These are phyloP conservation scores for Anthrax anthrax DNA, from an alignment of 2,888 invertebrate genomes.

Conservation along the genomic window DNA sequence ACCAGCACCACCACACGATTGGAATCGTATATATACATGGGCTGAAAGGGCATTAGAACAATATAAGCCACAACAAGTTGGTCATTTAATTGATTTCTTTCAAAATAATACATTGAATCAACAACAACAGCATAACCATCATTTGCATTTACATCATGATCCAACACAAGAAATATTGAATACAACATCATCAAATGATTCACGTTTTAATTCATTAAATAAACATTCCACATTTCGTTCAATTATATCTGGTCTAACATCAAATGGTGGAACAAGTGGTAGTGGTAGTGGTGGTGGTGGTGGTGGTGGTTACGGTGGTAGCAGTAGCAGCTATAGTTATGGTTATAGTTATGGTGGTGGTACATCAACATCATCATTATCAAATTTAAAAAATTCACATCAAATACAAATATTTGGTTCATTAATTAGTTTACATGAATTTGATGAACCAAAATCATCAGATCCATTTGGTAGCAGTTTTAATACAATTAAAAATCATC, in stretches of 20 bases:
- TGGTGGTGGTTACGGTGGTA: slow-evolving; percentile 12
- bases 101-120: no score
- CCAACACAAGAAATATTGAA: slow-evolving; percentile 4
- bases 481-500: slow-evolving; percentile 35
- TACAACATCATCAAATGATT: slow-evolving; percentile 10
- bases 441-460: slow-evolving; percentile 34
- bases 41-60: slow-evolving; percentile 61
- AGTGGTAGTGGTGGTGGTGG: slow-evolving; percentile 2
- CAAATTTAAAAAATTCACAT: slow-evolving; percentile 7
- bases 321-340: slow-evolving; percentile 13
- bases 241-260: slow-evolving; percentile 3
- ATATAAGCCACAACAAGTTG: slow-evolving; percentile 55
- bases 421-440: slow-evolving; percentile 33
- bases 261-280: slow-evolving; percentile 11
- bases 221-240: slow-evolving; percentile 19
- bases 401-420: slow-evolving; percentile 33
- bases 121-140: no score
- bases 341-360: slow-evolving; percentile 13
- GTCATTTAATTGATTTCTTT: slow-evolving; percentile 62
- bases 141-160: slow-evolving; percentile 14
- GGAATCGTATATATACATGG: slow-evolving; percentile 71
- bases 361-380: not conserved
- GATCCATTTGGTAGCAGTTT: slow-evolving; percentile 42
- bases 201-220: slow-evolving; percentile 21
- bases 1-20: slow-evolving; percentile 62